Conservation (phyloP, 1,140 invertebrate species). For the Apocrypta bakeri region DNA sequence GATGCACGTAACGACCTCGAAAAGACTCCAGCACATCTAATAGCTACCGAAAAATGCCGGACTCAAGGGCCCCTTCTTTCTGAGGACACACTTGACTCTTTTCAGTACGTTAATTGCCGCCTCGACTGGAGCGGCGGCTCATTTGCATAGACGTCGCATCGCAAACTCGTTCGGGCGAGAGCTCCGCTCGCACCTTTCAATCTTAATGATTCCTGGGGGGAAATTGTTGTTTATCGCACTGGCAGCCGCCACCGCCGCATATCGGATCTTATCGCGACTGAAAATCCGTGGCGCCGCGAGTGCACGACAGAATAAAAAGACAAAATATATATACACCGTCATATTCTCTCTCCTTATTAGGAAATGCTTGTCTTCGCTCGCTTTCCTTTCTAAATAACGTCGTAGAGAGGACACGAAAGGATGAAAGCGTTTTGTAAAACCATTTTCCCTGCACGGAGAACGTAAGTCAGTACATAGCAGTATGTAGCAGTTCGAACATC, state of each 20-base stretch:
- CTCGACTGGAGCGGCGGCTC: neutral
- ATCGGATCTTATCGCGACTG: neutral
- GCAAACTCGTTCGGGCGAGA: slow-evolving; percentile 41
- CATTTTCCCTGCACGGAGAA: neutral
- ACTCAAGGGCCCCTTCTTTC: neutral
- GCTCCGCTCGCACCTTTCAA: slow-evolving; percentile 35
- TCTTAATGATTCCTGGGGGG: slow-evolving; percentile 46
- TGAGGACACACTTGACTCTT: slow-evolving; percentile 6
- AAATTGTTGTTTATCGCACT: slow-evolving; percentile 44
- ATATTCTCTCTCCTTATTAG: neutral
- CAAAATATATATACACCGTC: neutral
- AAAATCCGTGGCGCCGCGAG: slow-evolving; percentile 16
- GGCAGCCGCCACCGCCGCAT: neutral
- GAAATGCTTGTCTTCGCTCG: slow-evolving; percentile 28
- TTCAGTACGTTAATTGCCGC: slow-evolving; percentile 32
- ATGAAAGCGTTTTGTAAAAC: neutral
- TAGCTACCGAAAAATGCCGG: slow-evolving; percentile 23
- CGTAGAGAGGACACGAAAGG: no score
- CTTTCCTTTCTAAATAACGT: neutral
- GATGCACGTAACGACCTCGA: neutral
- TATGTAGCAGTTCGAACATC: neutral
- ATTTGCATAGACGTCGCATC: slow-evolving; percentile 42
- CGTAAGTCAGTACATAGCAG: neutral
- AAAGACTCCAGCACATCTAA: neutral
- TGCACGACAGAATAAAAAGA: neutral